Evolutionary conservation across 2,797 vertebrate species (phyloP), one percentile per base, ranked within the genome.

Genomic region (Aratinga solstitialis): DNA sequence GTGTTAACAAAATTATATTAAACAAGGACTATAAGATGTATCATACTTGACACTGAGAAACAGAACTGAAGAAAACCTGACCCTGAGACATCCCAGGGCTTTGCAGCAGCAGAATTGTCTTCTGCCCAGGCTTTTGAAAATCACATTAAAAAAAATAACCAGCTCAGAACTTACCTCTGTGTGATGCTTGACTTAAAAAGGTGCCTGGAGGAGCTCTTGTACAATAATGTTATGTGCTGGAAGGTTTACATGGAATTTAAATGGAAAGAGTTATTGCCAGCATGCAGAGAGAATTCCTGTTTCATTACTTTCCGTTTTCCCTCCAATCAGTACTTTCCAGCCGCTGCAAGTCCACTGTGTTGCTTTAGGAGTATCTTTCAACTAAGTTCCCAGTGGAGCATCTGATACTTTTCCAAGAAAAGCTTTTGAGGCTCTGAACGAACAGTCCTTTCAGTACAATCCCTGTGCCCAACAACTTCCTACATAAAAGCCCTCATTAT

Each of bases 401-500:
- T 96, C 95, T 97, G 96, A 96, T 96, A 87, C 87, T 94, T 96
- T 97, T 96, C 96, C 96, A 97, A 90, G 96, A 94, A 96, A 93
- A 95, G 80, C 93, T 95, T 95, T 94, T 88, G 90, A 94, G 90
- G 54, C 50, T 83, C 88, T 93, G 95, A 94, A 96, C 82, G 90
- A 93, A 56, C 84, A 87, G 93, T 91, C 89, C 93, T 94, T 87
- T 93, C 69, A 26, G 91, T 59, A 90, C 91, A 94, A 83, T 73
- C 62, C 27, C 47, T 26, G 43, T 81, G 77, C 78, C 73, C 77
- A 80, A 73, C 83, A 87, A 83, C 77, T 78, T 93, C 51, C 90
- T 71, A 76, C 81, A 90, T 90, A 96, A 96, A 96, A 96, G 94
- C 54, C 74, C 92, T 97, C 95, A 96, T 97, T 95, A 92, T 89